phyloP scores from a whole-genome alignment of 2,113 vertebrate genomes.

The Gallinago paraguaiae region DNA sequence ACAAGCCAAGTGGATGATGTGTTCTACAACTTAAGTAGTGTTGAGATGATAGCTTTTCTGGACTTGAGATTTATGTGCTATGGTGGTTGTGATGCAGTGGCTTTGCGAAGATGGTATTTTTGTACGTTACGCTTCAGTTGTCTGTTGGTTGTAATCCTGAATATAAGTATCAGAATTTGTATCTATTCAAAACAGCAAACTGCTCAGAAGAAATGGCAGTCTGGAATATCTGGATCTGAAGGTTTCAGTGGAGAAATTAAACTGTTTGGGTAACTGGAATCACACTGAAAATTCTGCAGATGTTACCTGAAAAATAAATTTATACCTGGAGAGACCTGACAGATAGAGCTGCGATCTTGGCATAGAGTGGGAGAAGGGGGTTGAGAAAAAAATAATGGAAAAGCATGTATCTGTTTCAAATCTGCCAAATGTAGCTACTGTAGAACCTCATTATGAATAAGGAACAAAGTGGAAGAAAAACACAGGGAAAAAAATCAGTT shows the following conservation, averaged over 20 bases:
- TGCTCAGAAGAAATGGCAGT: not conserved
- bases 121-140: not conserved
- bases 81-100: not conserved
- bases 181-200: not conserved
- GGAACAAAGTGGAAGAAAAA: not conserved
- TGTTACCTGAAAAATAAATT: not conserved
- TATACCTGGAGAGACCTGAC: not conserved
- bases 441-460: not conserved
- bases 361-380: not conserved
- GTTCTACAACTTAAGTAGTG: not conserved
- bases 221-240: not conserved
- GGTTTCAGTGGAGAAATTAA: not conserved
- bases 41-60: not conserved
- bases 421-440: not conserved
- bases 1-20: not conserved
- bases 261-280: not conserved
- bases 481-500: not conserved
- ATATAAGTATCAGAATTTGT: not conserved
- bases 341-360: not conserved
- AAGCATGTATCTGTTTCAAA: not conserved
- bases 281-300: not conserved
- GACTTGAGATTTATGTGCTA: not conserved
- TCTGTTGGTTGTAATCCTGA: not conserved
- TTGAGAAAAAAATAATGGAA: not conserved
- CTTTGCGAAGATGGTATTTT: not conserved